Evolutionary conservation across 1,140 invertebrate species (phyloP).

Genomic region (Ceratina calcarata): DNA sequence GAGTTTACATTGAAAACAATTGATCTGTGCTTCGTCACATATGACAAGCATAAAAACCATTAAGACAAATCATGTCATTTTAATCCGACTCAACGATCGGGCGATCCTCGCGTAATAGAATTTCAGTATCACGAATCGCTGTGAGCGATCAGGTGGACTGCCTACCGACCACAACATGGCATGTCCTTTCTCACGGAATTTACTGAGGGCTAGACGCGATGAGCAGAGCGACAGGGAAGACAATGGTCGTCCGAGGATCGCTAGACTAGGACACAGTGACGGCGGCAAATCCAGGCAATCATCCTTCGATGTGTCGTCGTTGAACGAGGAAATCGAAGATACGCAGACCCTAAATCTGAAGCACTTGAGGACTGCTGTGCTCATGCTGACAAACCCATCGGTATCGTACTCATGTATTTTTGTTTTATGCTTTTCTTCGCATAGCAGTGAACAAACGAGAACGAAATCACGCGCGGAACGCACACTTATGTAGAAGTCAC

Average conservation of each 20-base stretch:
- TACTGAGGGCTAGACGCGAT: conserved; percentile 60
- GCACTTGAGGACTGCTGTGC: conserved; percentile 81
- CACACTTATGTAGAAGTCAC: neutral
- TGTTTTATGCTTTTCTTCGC: conserved; percentile 13
- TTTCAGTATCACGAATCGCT: neutral
- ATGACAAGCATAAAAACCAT: conserved; percentile 40
- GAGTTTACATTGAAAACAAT: conserved; percentile 43
- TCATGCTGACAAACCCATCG: conserved; percentile 82
- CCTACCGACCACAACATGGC: conserved; percentile 68
- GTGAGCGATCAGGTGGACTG: neutral
- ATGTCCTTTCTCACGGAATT: conserved; percentile 75
- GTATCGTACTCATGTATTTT: conserved; percentile 70
- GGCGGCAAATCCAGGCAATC: conserved; percentile 76
- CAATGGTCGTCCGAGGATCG: conserved; percentile 50
- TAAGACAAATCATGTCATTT: conserved; percentile 24
- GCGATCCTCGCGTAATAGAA: conserved; percentile 1
- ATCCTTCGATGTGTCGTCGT: conserved; percentile 79
- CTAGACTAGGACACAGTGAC: conserved; percentile 52
- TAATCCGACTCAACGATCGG: conserved; percentile 10
- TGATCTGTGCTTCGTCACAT: conserved; percentile 28
- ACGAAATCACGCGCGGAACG: no score
- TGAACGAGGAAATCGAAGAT: conserved; percentile 78
- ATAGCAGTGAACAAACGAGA: neutral
- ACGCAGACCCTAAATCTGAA: conserved; percentile 82
- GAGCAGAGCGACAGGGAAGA: conserved; percentile 36